Evolutionary conservation across 2,797 vertebrate genomes (phyloP), one percentile per base, ranked within the genome.

Genomic region (Phoeniculus purpureus): DNA sequence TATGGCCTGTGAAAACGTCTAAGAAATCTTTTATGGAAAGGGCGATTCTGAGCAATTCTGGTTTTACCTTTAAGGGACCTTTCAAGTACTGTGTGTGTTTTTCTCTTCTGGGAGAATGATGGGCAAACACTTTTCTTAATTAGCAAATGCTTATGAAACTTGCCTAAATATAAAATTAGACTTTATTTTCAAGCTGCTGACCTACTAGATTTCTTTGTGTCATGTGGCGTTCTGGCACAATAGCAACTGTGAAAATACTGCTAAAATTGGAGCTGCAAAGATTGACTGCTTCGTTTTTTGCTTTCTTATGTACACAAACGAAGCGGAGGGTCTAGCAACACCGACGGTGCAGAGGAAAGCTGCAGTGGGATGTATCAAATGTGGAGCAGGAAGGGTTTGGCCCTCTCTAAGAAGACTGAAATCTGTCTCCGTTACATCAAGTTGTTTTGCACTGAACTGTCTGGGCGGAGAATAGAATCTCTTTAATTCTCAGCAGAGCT

Each of bases 161-260:
- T 81, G 85, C 90, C 29, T 40, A 92, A 94, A 92, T 96, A 93
- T 93, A 97, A 97, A 98, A 98, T 97, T 96, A 97, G 96, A 89
- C 87, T 91, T 83, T 90, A 60, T 94, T 95, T 96, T 88, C 95
- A 83, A 95, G 90, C 94, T 89, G 86, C 93, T 96, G 97, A 94
- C 95, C 94, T 95, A 92, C 95, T 95, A 91, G 85, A 94, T 90
- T 96, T 93, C 92, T 90, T 93, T 96, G 94, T 97, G 94, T 97
- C 96, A 96, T 95, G 81, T 78, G 81, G 84, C 89, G 87, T 73
- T 88, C 84, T 93, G 92, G 92, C 91, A 97, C 91, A 97, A 96
- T 87, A 81, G 94, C 66, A 95, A 85, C 83, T 96, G 92, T 91
- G 94, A 96, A 94, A 94, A 94, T 79, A 48, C 54, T 75, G 89